phyloP scores from a whole-genome alignment of 2,888 invertebrate genomes.

The Bembecia ichneumoniformis region DNA sequence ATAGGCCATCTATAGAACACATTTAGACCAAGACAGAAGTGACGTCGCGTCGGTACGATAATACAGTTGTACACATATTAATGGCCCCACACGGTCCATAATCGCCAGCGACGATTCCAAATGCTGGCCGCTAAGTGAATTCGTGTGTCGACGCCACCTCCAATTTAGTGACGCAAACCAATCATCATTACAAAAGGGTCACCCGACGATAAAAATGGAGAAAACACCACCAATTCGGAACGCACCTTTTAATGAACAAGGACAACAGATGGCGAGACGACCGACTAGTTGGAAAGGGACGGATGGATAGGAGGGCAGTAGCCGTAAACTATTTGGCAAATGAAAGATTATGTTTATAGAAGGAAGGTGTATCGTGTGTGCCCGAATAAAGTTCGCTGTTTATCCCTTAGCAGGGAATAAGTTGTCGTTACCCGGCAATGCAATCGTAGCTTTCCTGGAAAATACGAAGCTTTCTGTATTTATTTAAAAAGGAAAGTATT shows the following conservation, averaged over 20 bases:
- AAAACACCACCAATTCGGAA: slow-evolving; percentile 24
- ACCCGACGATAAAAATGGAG: slow-evolving; percentile 24
- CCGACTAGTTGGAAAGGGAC: slow-evolving; percentile 21
- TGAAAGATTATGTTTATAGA: slow-evolving; percentile 71
- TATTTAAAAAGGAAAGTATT: background rate
- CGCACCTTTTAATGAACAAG: slow-evolving; percentile 37
- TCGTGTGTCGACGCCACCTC: slow-evolving; percentile 63
- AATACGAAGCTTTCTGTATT: background rate
- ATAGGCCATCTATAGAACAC: too few species aligned
- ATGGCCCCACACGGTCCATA: slow-evolving; percentile 20
- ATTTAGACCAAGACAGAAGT: too few species aligned
- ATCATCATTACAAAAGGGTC: slow-evolving; percentile 53
- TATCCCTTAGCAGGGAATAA: slow-evolving; percentile 37
- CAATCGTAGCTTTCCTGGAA: background rate
- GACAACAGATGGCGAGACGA: slow-evolving; percentile 15
- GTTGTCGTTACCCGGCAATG: slow-evolving; percentile 28
- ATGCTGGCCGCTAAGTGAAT: slow-evolving; percentile 52
- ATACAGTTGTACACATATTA: slow-evolving; percentile 15
- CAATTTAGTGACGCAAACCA: slow-evolving; percentile 51
- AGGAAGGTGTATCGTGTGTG: slow-evolving; percentile 49
- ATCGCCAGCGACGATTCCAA: slow-evolving; percentile 19
- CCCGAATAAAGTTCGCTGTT: slow-evolving; percentile 57
- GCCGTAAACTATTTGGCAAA: slow-evolving; percentile 60
- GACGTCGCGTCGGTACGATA: too few species aligned
- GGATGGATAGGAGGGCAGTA: slow-evolving; percentile 21